Percentiles rank a stretch among this genome's conserved stretches.
Evolutionary conservation across 2,888 invertebrate genomes (phyloP).

Genomic region (Cistogaster globosa): DNA sequence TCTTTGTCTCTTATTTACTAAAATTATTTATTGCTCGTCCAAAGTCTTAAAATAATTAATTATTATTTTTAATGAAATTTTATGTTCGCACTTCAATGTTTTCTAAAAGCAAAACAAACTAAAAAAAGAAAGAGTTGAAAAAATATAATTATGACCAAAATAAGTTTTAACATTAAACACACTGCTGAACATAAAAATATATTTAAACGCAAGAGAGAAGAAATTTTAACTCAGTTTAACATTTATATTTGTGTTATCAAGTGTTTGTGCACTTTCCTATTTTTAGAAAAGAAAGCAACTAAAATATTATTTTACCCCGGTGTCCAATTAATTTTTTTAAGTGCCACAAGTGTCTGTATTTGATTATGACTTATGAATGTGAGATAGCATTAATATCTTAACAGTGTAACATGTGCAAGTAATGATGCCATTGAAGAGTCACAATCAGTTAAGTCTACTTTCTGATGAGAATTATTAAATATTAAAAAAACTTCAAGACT

Average conservation of each 20-base stretch:
- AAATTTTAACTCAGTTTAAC: background rate
- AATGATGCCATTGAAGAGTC: slow-evolving; percentile 3
- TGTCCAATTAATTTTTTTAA: slow-evolving; percentile 35
- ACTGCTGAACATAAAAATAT: background rate
- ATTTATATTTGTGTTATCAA: background rate
- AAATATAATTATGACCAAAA: slow-evolving; percentile 4
- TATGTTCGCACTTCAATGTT: background rate
- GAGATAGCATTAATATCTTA: too few relatives aligned
- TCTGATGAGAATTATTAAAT: too few relatives aligned
- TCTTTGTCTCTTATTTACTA: background rate
- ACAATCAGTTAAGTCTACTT: background rate
- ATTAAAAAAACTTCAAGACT: too few relatives aligned
- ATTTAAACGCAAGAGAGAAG: background rate
- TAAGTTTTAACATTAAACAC: background rate
- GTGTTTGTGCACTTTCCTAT: background rate
- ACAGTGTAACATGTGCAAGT: slow-evolving; percentile 19
- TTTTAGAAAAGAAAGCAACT: slow-evolving; percentile 31
- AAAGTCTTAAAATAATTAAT: slow-evolving; percentile 59
- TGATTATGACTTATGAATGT: background rate
- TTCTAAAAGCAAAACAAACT: background rate
- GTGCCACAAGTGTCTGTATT: background rate
- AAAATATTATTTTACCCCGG: slow-evolving; percentile 59
- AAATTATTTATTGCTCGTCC: slow-evolving; percentile 26
- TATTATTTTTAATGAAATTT: slow-evolving; percentile 50
- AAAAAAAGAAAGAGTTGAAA: background rate